Base-by-base conservation (phyloP, 2,113 vertebrate genomes). In the Vidua chalybeata region DNA sequence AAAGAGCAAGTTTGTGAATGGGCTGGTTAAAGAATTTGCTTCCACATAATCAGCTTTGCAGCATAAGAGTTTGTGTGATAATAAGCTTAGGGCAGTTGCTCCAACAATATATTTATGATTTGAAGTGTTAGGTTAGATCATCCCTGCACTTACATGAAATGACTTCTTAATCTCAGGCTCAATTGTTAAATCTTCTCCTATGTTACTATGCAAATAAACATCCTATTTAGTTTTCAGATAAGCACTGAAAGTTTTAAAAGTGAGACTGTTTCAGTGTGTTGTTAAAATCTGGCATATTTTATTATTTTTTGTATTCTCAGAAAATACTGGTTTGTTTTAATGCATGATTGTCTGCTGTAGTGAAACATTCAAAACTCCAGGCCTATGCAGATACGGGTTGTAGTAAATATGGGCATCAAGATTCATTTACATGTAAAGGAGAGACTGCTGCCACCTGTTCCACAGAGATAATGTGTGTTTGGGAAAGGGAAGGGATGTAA, bases 341-440 rank as follows among this genome's bases (percentile, higher is more conserved):
- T 86, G 91, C 66, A 33, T 61, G 56, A 45, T 74, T 80, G 62
- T 94, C 75, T 95, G 55, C 24, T 77, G 18, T 91, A 73, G 55
- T 56, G 43, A 80, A 66, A 75, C 84, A 67, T 76, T 94, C 71
- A 77, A 24, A 91, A 96, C 46, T 91, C 68, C 71, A 92, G 90
- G 89, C 83, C 93, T 87, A 0, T 84, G 89, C 81, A 92, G 79
- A 95, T 92, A 92, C 3, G 37, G 80, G 72, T 59, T 96, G 80
- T 91, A 13, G 93, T 92, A 97, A 95, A 94, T 94, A 75, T 72
- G 94, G 93, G 85, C 85, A 56, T 96, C 85, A 31, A 81, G 88
- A 93, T 91, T 94, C 66, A 87, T 97, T 97, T 96, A 93, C 95
- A 96, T 98, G 87, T 98, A 93, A 94, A 96, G 93, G 94, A 97